A percentile compares a stretch with the other conserved stretches of the same genome.
These are phyloP conservation scores for Copsychus sechellarum DNA, from an alignment of 2,113 vertebrate species.

Conservation along the genomic window DNA sequence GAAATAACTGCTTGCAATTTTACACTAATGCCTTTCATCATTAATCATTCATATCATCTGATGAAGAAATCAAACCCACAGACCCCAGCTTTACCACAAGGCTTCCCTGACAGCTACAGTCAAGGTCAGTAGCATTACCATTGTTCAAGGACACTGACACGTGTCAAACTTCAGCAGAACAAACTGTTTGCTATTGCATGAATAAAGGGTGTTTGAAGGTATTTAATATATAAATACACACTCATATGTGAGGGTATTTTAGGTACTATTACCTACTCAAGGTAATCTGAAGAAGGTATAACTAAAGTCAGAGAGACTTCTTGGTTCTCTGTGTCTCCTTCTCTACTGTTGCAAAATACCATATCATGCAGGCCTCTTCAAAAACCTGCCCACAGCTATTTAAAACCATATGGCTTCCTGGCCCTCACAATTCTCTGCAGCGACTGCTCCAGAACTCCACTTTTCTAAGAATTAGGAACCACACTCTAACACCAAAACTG, in stretches of 20 bases:
- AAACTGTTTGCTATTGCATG: not conserved
- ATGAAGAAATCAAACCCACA: not conserved
- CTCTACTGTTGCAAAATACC: not conserved
- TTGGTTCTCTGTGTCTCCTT: not conserved
- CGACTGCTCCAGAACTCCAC: not conserved
- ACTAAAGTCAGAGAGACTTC: not conserved
- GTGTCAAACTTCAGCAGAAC: not conserved
- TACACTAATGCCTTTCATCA: not conserved
- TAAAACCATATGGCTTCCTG: not conserved
- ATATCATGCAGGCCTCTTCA: not conserved
- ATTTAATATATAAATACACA: not conserved
- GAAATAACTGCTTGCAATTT: not conserved
- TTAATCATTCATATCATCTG: not conserved
- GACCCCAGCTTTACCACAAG: not conserved
- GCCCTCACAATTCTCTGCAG: not conserved
- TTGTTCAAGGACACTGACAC: not conserved
- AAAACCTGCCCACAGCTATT: not conserved
- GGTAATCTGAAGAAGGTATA: not conserved
- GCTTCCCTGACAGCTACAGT: not conserved
- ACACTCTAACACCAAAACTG: not conserved
- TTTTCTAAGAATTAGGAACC: not conserved
- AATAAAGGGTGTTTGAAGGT: not conserved
- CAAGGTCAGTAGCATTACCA: not conserved
- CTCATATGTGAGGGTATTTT: not conserved
- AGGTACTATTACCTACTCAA: not conserved